A percentile compares a stretch with the other conserved stretches of the same genome.
These are phyloP conservation scores for Cheirogaleus medius DNA, from an alignment of 2,113 vertebrate species.

Conservation along the genomic window DNA sequence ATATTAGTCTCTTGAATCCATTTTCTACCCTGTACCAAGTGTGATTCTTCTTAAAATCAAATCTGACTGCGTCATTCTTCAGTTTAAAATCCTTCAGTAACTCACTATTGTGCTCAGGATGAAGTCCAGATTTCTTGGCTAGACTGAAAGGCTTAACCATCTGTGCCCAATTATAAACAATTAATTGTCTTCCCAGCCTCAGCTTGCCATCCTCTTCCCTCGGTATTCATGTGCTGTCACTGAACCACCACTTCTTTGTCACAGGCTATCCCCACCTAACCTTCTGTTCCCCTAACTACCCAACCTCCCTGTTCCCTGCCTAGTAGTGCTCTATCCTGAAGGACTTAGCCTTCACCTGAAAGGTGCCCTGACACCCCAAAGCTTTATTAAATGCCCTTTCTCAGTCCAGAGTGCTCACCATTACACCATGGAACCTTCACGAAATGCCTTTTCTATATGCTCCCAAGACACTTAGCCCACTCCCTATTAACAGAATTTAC, in stretches of 20 bases:
- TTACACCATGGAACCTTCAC: not conserved
- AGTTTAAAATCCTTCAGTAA: not conserved
- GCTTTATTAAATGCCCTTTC: not conserved
- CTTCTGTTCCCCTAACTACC: no score
- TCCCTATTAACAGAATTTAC: not conserved
- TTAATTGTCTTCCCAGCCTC: not conserved
- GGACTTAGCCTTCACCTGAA: not conserved
- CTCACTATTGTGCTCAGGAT: not conserved
- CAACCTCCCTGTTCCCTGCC: not conserved
- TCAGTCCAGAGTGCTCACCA: no score
- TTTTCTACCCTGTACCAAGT: not conserved
- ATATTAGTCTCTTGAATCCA: not conserved
- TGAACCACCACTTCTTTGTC: not conserved
- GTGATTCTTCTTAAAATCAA: not conserved
- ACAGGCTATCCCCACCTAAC: not conserved
- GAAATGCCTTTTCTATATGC: not conserved
- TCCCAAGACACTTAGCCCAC: not conserved
- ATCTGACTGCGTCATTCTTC: not conserved
- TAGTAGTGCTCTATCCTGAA: not conserved
- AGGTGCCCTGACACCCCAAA: not conserved
- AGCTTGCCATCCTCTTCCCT: not conserved
- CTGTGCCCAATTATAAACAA: not conserved
- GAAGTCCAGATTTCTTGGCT: not conserved
- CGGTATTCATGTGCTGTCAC: fast-evolving
- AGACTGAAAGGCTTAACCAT: not conserved